These are phyloP conservation scores for Melanargia galathea DNA, from an alignment of 2,888 invertebrate genomes.

Conservation along the genomic window DNA sequence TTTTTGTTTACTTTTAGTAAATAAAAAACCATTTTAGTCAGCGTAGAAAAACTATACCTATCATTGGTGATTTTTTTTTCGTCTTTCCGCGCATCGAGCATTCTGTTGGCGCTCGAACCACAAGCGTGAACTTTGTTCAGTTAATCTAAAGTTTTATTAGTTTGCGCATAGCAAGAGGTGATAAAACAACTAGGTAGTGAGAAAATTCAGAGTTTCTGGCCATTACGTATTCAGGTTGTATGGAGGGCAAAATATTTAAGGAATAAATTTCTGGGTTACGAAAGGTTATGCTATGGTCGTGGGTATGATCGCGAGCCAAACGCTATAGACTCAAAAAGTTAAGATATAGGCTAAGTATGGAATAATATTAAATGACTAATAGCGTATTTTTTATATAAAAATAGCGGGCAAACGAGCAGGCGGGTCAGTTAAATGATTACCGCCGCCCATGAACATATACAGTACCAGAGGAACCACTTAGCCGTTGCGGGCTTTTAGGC, in stretches of 20 bases:
- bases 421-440: too few relatives aligned
- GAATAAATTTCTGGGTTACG: neutral
- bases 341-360: too few relatives aligned
- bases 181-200: constrained; percentile 4
- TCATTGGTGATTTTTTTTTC: neutral
- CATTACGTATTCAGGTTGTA: neutral
- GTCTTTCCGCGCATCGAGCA: neutral
- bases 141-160: constrained; percentile 22
- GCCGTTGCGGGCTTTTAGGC: too few relatives aligned
- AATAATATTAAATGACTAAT: too few relatives aligned
- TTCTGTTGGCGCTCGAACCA: constrained; percentile 3
- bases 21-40: too few relatives aligned
- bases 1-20: too few relatives aligned
- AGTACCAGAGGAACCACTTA: too few relatives aligned
- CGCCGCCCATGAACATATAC: too few relatives aligned
- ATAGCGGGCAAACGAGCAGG: too few relatives aligned
- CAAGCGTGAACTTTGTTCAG: neutral
- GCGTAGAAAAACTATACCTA: neutral
- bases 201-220: neutral
- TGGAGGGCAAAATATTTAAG: neutral
- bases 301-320: too few relatives aligned
- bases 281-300: neutral
- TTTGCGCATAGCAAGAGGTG: constrained; percentile 15
- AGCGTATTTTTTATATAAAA: too few relatives aligned
- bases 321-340: too few relatives aligned